Percentiles rank a stretch among this genome's conserved stretches.
phyloP scores from a whole-genome alignment of 2,888 invertebrate genomes.

The Zelleria hepariella region DNA sequence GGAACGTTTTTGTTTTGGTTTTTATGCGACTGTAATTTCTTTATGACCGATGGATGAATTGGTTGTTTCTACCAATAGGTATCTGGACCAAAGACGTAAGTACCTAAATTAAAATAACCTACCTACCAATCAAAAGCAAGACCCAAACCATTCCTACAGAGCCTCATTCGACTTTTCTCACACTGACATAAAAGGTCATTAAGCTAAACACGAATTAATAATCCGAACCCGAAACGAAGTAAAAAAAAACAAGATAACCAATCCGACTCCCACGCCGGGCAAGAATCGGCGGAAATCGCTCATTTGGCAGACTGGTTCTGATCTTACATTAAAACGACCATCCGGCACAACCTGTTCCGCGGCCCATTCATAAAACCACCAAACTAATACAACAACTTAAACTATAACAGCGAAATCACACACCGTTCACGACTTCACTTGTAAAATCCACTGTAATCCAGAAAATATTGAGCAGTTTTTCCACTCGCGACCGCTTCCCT shows the following conservation, averaged over 20 bases:
- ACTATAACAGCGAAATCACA: neutral
- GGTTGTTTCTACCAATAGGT: too few species aligned
- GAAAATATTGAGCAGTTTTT: neutral
- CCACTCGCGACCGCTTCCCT: neutral
- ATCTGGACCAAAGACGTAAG: too few species aligned
- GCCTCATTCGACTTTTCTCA: neutral
- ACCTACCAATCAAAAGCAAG: too few species aligned
- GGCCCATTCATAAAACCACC: neutral
- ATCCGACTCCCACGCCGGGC: constrained; percentile 36
- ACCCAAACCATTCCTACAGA: neutral
- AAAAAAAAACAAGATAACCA: constrained; percentile 14
- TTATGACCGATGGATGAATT: too few species aligned
- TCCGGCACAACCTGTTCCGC: constrained; percentile 33
- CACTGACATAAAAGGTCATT: constrained; percentile 13
- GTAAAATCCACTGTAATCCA: constrained; percentile 40
- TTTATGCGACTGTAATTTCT: too few species aligned
- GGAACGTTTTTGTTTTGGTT: too few species aligned
- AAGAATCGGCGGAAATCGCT: constrained; percentile 38
- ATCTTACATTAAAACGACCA: constrained; percentile 26
- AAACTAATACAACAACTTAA: neutral
- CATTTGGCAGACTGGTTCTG: constrained; percentile 33
- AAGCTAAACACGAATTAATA: constrained; percentile 10
- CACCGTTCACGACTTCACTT: constrained; percentile 19
- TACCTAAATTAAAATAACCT: too few species aligned
- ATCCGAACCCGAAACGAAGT: constrained; percentile 9